Evolutionary conservation across 2,888 invertebrate genomes (phyloP), one percentile per base, ranked within the genome.

Genomic region (Crocallis elinguaria): DNA sequence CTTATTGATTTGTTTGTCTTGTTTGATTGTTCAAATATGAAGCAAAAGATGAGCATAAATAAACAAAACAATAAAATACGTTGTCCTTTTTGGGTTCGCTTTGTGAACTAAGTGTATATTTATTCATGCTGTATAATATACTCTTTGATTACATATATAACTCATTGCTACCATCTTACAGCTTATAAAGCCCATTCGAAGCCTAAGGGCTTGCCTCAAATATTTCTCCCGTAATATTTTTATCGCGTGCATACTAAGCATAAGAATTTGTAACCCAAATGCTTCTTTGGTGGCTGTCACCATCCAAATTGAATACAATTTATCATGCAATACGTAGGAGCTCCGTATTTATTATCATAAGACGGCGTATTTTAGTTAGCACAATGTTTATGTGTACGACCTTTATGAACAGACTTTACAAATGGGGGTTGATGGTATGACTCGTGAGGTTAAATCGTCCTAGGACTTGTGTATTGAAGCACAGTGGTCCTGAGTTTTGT

Each of bases 231-330:
- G 56, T 57, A 59, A 64, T 68, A 72, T 75, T 75, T 71, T 75
- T 77, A 79, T 89, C 77, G 87, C 88, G 86, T 88, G 88, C 83
- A 82, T 81, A 77, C 75, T 75, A 77, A 84, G 79, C 83, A 82
- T 84, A 81, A 86, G 78, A 82, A 88, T 87, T 88, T 86, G 84
- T 88, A 82, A 87, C 81, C 82, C 73, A 86, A 86, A 88, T 86
- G 87, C 85, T 84, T 83, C 84, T 83, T 84, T 78, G 77, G 79
- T 71, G 77, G 76, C 81, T 88, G 89, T 89, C 90, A 82, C 79
- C 75, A 77, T 77, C 78, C 82, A 89, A 88, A 89, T 88, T 86
- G 88, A 83, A 88, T 85, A 82, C 84, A 76, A 90, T 90, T 85
- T 84, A 84, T 89, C 88, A 89, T 86, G 80, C 80, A 74, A 85